A percentile compares a stretch with the other conserved stretches of the same genome.
Conservation (phyloP, 2,797 vertebrate genomes). For the Myotis findleyi region DNA sequence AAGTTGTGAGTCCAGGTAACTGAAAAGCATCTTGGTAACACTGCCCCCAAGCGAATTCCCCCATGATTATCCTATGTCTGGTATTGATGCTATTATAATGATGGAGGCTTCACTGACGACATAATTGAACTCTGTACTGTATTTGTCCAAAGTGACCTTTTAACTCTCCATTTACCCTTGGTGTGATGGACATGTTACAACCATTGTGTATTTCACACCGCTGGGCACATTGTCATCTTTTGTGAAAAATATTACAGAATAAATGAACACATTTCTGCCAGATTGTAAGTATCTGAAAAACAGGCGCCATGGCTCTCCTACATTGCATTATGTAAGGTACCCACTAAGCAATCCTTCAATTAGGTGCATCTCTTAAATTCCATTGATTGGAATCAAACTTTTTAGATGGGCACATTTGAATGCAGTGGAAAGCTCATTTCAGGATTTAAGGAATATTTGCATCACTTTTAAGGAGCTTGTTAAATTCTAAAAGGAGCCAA, state of each 20-base stretch:
- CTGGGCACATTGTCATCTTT: not conserved
- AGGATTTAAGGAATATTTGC: conserved; percentile 67
- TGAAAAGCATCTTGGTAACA: not conserved
- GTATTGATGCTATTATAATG: not conserved
- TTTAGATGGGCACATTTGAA: conserved; percentile 47
- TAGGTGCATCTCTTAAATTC: conserved; percentile 28
- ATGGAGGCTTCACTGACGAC: not conserved
- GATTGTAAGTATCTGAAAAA: not conserved
- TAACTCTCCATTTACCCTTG: not conserved
- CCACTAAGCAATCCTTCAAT: conserved; percentile 20
- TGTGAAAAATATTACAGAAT: conserved; percentile 46
- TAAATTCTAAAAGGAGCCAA: conserved; percentile 70
- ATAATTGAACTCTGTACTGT: not conserved
- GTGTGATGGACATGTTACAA: not conserved
- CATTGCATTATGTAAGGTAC: not conserved
- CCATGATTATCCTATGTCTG: not conserved
- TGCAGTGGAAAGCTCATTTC: conserved; percentile 42
- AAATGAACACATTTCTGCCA: conserved; percentile 23
- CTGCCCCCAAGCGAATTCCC: not conserved
- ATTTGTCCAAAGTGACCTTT: not conserved
- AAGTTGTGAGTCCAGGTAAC: conserved; percentile 20
- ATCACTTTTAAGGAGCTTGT: conserved; percentile 75
- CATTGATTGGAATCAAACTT: conserved; percentile 40
- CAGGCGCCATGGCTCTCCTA: not conserved
- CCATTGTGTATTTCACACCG: not conserved